Base-by-base conservation (phyloP, 2,888 invertebrate species). In the Cerastis leucographa region DNA sequence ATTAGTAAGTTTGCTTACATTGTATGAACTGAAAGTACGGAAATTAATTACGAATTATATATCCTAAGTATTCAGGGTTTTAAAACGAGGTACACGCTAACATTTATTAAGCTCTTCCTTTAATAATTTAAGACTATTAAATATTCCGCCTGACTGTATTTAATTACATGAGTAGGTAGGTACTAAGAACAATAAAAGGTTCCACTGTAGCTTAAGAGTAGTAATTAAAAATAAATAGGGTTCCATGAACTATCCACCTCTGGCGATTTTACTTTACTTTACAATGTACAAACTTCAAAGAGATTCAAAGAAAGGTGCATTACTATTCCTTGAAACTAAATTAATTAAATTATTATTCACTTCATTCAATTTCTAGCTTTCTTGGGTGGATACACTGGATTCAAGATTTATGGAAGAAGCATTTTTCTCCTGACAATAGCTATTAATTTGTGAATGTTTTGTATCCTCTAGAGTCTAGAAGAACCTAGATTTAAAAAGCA, bases 141-240 rank as follows among this genome's bases (percentile, higher is more conserved):
- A 35, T 46, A 61, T 29, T 61, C 9, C 14, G 14, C n/a, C 8
- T 29, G n/a, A 54, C 7, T 75, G 12, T 72, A 51, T 66, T 80
- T 46, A 67, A 76, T 75, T 67, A 70, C 12, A 56, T 46, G 56
- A 71, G 59, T 70, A 49, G 29, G 49, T 51, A 56, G 22, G 42
- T 49, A 35, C 25, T 59, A 61, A 46, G 9, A 25, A 59, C 17
- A 64, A 22, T 29, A 29, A 62, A 62, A 14, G 22, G 42, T 44
- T 70, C 9, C 74, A 17, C 40, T 62, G 14, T n/a, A 51, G 62
- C 71, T 62, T 35, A 29, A 25, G 40, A 61, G 19, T 67, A 72
- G 44, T 71, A 59, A 80, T 73, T 80, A 72, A 78, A 78, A 72
- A 72, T 67, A 35, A 35, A 35, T 35, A 35, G 35, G 35, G 35